phyloP scores from a whole-genome alignment of 92 coral and sea anemone genomes.

The Porites evermanni region DNA sequence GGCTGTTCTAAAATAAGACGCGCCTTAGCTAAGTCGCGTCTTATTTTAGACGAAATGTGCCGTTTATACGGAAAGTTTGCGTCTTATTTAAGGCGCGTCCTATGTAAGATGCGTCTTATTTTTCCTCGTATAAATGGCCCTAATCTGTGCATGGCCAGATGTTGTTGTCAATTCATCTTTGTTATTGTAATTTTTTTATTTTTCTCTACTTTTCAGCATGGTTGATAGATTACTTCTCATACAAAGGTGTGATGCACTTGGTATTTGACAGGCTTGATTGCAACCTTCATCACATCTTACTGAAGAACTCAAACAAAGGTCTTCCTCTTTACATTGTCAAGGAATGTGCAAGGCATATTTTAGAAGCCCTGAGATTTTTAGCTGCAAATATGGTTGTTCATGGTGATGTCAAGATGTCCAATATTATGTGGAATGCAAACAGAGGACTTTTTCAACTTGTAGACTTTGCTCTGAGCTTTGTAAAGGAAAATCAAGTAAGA shows the following conservation, averaged over 20 bases:
- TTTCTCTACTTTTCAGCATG: constrained; percentile 39
- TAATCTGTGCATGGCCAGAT: too few species aligned
- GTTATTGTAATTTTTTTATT: neutral
- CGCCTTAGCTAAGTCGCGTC: too few species aligned
- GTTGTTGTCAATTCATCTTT: too few species aligned
- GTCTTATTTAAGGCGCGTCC: too few species aligned
- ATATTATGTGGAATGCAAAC: constrained; percentile 90
- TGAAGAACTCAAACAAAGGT: constrained; percentile 66
- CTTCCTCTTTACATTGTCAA: constrained; percentile 78
- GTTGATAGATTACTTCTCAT: constrained; percentile 70
- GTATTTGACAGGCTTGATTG: constrained; percentile 65
- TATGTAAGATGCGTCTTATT: too few species aligned
- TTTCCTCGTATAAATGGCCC: too few species aligned
- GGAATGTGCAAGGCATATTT: constrained; percentile 73
- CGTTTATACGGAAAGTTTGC: too few species aligned
- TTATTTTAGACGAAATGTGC: too few species aligned
- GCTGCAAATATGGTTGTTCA: constrained; percentile 67
- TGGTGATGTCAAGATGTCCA: constrained; percentile 87
- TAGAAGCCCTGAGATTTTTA: constrained; percentile 69
- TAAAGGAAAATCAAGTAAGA: constrained; percentile 63
- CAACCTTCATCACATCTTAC: constrained; percentile 69
- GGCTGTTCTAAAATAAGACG: too few species aligned
- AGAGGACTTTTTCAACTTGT: constrained; percentile 79
- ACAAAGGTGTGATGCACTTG: constrained; percentile 62
- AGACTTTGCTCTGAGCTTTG: constrained; percentile 91